A percentile compares a stretch with the other conserved stretches of the same genome.
phyloP scores from a whole-genome alignment of 1,140 invertebrate species.

The Kradibia gibbosae region DNA sequence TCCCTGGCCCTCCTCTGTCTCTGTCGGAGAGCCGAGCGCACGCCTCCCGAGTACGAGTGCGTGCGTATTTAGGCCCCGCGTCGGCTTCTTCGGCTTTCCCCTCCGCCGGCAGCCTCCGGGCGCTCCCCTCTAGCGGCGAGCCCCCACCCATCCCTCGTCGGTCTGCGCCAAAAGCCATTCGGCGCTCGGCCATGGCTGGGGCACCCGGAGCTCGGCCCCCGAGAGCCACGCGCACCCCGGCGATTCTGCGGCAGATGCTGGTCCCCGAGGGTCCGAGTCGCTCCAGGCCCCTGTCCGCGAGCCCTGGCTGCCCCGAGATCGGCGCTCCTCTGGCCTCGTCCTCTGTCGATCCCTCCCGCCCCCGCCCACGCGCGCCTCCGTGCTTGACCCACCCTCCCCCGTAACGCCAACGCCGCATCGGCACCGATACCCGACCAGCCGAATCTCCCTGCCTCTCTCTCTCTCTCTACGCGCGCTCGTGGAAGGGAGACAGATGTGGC shows the following conservation, averaged over 20 bases:
- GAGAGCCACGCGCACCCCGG: too few relatives aligned
- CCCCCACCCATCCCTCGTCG: not conserved
- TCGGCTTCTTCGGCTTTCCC: not conserved
- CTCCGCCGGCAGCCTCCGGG: not conserved
- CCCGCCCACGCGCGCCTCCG: not conserved
- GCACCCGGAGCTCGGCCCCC: too few relatives aligned
- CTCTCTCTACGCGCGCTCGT: not conserved
- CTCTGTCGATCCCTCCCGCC: not conserved
- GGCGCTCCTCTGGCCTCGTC: not conserved
- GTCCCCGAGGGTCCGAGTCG: not conserved
- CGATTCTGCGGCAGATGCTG: too few relatives aligned
- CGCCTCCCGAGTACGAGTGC: not conserved
- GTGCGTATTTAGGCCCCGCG: not conserved
- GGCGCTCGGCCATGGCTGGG: too few relatives aligned
- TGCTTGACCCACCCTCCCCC: not conserved
- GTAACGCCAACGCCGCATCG: not conserved
- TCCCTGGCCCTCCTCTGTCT: too few relatives aligned
- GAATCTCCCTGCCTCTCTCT: too few relatives aligned
- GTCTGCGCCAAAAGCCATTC: too few relatives aligned
- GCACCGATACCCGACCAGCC: not conserved
- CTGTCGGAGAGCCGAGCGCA: too few relatives aligned
- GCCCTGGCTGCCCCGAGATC: not conserved
- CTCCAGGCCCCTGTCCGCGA: not conserved
- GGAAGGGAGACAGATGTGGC: too few relatives aligned
- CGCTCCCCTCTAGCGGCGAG: not conserved